Base-by-base conservation (phyloP, 2,113 vertebrate species). In the Salvelinus sp. region DNA sequence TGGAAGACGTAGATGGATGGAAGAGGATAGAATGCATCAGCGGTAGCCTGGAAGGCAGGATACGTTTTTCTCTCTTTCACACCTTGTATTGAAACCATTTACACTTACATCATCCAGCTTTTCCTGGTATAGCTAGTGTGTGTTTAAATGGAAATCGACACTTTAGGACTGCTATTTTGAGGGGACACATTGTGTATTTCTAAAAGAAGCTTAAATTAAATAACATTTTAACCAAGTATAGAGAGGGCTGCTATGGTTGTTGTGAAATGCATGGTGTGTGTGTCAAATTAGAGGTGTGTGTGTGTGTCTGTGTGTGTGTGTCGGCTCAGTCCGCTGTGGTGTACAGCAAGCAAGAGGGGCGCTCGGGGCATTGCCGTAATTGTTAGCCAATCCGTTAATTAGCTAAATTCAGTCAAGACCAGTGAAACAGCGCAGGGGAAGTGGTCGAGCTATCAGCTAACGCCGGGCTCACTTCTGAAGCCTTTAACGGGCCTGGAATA, bases 351-450 rank as follows among this genome's bases (percentile, higher is more conserved):
- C 7, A 44, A 44, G 62, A 25, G 68, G 12, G 74, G 12, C 0
- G 74, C 85, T 88, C 77, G 80, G 82, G 85, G 90, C 86, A 65
- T 73, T 47, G 22, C 63, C 70, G 25, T 83, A 85, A 93, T 89
- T 88, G 82, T 85, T 83, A 87, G 83, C 54, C 48, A 74, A 83
- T 68, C 76, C 14, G 64, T 83, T 92, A 92, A 92, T 93, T 90
- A 90, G 83, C 67, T n/a, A 88, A 86, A 90, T 79, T 77, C 74
- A 84, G 82, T 83, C 82, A 88, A 87, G 84, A 85, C 74, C 38
- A 69, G 76, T 85, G 38, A 44, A 82, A 83, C 62, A 79, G 79
- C 58, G 72, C 68, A 25, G 74, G 80, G 83, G 67, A 28, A 80
- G 64, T 38, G 57, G 76, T 22, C 58, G 79, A 85, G 83, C 79